Base-by-base conservation (phyloP, 2,888 invertebrate species). In the Rhodophaea formosa region DNA sequence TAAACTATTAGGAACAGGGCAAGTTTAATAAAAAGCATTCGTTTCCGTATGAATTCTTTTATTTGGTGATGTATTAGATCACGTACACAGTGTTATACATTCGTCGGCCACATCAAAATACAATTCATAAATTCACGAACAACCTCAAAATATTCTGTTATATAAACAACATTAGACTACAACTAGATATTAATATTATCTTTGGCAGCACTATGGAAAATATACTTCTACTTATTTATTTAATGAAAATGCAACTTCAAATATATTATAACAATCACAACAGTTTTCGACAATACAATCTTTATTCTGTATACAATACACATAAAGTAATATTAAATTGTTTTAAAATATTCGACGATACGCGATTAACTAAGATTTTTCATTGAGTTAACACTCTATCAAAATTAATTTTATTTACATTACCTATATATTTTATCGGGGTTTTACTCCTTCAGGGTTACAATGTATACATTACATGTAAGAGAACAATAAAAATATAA, bases 191-290 rank as follows among this genome's bases (percentile, higher is more conserved):
- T 62, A 61, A 58, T 83, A 85, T 82, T 78, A 86, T 86, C 81
- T 92, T 92, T 92, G 92, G 92, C 92, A 91, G 91, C 92, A 76
- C 92, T 92, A 92, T 91, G 87, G 90, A 91, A 92, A 91, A 92
- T 92, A 92, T 91, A 88, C 71, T 82, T 88, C 89, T 90, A 81
- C 77, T 74, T 66, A 80, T 75, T 79, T 87, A 85, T 80, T 78
- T 81, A 85, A 85, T 88, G 86, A 88, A 88, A 90, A 90, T 88
- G 88, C 88, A 88, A 90, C 84, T 87, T 89, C 75, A 82, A 84
- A 84, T 87, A 86, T 83, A 74, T 70, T 66, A 79, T 88, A 89
- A 90, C 88, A 88, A 89, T 89, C 89, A 91, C 90, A 91, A 90
- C 89, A 87, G 79, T 86, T 80, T 74, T 83, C 84, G 85, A 85